Evolutionary conservation across 2,888 invertebrate genomes (phyloP).

Genomic region (Drosophila gaucha): DNA sequence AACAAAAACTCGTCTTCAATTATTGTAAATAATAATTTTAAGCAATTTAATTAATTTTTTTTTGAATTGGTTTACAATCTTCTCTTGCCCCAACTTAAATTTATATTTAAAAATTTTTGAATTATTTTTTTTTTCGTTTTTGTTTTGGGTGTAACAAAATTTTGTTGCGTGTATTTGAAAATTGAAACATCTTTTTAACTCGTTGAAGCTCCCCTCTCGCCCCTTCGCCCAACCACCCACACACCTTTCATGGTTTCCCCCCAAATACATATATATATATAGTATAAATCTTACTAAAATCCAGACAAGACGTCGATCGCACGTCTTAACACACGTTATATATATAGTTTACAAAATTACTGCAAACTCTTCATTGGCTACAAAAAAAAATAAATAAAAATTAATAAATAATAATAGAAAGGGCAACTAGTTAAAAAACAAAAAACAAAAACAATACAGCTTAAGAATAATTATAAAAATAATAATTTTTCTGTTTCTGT

Average conservation of each 20-base stretch:
- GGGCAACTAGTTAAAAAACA: constrained; percentile 41
- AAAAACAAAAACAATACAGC: constrained; percentile 63
- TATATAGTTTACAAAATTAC: constrained; percentile 32
- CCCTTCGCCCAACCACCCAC: constrained; percentile 6
- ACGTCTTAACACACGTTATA: constrained; percentile 17
- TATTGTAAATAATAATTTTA: constrained; percentile 54
- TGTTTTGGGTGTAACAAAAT: constrained; percentile 83
- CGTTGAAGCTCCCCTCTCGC: constrained; percentile 15
- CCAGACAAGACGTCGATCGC: constrained; percentile 6
- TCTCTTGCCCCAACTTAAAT: constrained; percentile 2
- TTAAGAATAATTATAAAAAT: constrained; percentile 74
- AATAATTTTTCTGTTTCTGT: constrained; percentile 83
- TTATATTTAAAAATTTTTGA: constrained; percentile 16
- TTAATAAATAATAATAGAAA: constrained; percentile 39
- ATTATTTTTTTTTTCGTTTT: constrained; percentile 21
- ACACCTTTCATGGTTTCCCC: constrained; percentile 32
- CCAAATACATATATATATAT: constrained; percentile 15
- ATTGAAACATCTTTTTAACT: constrained; percentile 9
- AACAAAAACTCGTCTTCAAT: constrained; percentile 21
- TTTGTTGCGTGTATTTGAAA: constrained; percentile 63
- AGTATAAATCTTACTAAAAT: constrained; percentile 47
- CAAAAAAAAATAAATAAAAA: constrained; percentile 41
- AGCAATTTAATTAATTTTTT: constrained; percentile 20
- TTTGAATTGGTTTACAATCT: constrained; percentile 4
- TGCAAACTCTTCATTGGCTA: constrained; percentile 48